A percentile compares a stretch with the other conserved stretches of the same genome.
phyloP scores from a whole-genome alignment of 64 coral and sea anemone genomes.

The Porites lutea region DNA sequence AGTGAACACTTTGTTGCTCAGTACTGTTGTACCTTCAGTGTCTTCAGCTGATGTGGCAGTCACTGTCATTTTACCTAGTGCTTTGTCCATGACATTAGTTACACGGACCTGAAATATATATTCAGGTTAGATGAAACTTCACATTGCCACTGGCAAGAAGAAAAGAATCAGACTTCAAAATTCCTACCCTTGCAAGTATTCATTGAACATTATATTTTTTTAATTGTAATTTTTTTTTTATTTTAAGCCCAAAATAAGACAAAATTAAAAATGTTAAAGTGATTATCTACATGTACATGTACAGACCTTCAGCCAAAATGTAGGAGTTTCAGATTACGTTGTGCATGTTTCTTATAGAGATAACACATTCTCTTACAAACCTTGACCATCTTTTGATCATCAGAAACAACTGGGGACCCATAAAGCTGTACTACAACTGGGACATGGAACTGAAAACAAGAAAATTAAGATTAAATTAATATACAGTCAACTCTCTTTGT shows the following conservation, averaged over 20 bases:
- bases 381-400: constrained; percentile 85
- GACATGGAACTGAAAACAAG: constrained; percentile 83
- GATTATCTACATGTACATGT: too few relatives aligned
- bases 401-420: constrained; percentile 88
- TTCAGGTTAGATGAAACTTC: neutral
- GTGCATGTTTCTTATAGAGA: neutral
- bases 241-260: too few relatives aligned
- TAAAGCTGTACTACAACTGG: constrained; percentile 87
- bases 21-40: constrained; percentile 72
- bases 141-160: too few relatives aligned
- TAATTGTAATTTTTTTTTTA: too few relatives aligned
- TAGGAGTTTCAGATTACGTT: neutral
- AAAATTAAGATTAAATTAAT: neutral
- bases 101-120: constrained; percentile 81
- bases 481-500: neutral
- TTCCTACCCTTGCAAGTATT: too few relatives aligned
- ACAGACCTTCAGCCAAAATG: too few relatives aligned
- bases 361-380: constrained; percentile 13
- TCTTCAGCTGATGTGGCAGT: constrained; percentile 85
- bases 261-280: too few relatives aligned
- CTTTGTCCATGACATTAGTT: constrained; percentile 93
- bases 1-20: constrained; percentile 89
- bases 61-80: constrained; percentile 93
- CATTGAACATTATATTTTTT: too few relatives aligned
- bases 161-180: too few relatives aligned